Evolutionary conservation across 2,888 invertebrate genomes (phyloP).

Genomic region (Oeneis ivallda): DNA sequence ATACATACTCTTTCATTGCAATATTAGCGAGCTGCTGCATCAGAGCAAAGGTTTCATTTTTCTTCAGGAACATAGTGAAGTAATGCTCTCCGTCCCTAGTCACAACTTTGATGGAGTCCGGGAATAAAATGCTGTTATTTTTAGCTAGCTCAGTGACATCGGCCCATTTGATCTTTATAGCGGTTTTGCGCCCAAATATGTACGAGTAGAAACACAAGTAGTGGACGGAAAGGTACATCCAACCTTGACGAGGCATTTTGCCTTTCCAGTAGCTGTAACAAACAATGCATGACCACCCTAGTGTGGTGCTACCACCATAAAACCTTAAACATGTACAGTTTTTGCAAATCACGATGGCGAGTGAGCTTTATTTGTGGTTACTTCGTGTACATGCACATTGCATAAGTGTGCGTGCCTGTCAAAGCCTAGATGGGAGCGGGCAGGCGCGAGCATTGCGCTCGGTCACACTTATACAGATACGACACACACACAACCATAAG

Average conservation of each 20-base stretch:
- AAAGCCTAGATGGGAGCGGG: too few relatives aligned
- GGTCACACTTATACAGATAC: too few relatives aligned
- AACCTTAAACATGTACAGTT: too few relatives aligned
- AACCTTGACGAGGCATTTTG: conserved; percentile 96
- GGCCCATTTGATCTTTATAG: conserved; percentile 93
- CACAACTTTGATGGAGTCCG: conserved; percentile 92
- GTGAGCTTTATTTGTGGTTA: too few relatives aligned
- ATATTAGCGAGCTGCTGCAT: conserved; percentile 98
- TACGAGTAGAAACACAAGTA: conserved; percentile 98
- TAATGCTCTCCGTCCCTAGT: conserved; percentile 93
- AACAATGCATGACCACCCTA: background rate
- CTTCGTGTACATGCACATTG: too few relatives aligned
- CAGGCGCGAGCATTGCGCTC: too few relatives aligned
- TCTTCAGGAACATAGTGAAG: conserved; percentile 95
- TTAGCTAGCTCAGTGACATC: conserved; percentile 92
- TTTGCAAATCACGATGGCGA: too few relatives aligned
- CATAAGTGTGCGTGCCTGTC: too few relatives aligned
- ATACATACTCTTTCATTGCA: conserved; percentile 93
- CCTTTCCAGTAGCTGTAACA: conserved; percentile 94
- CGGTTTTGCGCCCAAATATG: conserved; percentile 94
- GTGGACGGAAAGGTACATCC: conserved; percentile 97
- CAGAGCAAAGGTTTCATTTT: conserved; percentile 93
- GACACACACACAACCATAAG: too few relatives aligned
- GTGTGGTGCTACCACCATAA: too few relatives aligned
- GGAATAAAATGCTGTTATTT: conserved; percentile 88